phyloP scores from a whole-genome alignment of 2,113 vertebrate genomes.

The Penelope pileata region DNA sequence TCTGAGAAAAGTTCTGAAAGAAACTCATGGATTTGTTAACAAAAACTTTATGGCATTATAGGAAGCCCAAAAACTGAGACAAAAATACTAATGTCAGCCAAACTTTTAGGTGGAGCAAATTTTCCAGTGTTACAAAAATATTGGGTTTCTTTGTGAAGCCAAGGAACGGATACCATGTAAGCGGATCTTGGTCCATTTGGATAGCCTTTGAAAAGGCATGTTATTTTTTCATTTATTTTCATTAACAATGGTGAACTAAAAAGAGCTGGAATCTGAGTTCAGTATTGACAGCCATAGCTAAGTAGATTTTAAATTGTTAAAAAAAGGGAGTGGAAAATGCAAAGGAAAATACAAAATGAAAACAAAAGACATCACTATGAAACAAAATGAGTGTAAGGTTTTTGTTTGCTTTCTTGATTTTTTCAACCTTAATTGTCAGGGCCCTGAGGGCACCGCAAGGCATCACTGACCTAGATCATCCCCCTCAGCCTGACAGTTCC shows the following conservation, averaged over 20 bases:
- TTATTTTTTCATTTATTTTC: constrained; percentile 48
- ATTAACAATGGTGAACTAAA: constrained; percentile 19
- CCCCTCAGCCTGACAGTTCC: accelerated
- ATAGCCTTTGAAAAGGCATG: constrained; percentile 44
- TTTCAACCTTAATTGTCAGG: not conserved
- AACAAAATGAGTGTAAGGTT: not conserved
- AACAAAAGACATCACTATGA: not conserved
- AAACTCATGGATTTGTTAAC: constrained; percentile 57
- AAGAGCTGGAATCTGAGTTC: not conserved
- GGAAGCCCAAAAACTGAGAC: constrained; percentile 48
- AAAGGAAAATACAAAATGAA: not conserved
- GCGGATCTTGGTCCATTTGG: constrained; percentile 55
- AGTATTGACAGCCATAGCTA: not conserved
- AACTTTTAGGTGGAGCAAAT: constrained; percentile 56
- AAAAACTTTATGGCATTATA: constrained; percentile 64
- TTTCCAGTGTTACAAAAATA: constrained; percentile 73
- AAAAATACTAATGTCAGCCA: constrained; percentile 63
- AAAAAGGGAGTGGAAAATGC: not conserved
- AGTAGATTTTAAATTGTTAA: not conserved
- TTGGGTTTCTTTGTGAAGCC: constrained; percentile 40
- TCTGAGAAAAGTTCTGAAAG: constrained; percentile 43
- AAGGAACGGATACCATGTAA: constrained; percentile 49
- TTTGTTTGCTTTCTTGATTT: not conserved
- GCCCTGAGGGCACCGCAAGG: not conserved
- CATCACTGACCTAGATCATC: accelerated